Evolutionary conservation across 2,888 invertebrate genomes (phyloP).

Genomic region (Amblyjoppa proteus): DNA sequence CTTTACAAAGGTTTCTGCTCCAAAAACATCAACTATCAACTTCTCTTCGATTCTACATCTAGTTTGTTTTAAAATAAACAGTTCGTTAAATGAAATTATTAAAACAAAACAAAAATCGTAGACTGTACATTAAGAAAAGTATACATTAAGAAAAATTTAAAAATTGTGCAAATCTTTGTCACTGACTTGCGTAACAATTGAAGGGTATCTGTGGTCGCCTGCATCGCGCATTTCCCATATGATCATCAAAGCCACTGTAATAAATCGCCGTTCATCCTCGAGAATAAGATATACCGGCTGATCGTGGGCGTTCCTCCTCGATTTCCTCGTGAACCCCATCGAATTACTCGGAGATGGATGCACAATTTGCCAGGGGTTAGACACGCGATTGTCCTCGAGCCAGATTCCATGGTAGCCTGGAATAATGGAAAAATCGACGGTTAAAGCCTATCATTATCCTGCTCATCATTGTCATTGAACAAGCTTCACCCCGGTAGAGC

Average conservation of each 20-base stretch:
- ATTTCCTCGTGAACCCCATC: background rate
- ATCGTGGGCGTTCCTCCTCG: background rate
- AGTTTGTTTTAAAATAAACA: too few species aligned
- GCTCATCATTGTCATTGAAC: conserved; percentile 49
- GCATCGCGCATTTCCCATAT: background rate
- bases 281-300: background rate
- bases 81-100: too few species aligned
- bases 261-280: background rate
- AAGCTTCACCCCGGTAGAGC: background rate
- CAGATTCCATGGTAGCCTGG: conserved; percentile 24
- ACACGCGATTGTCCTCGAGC: conserved; percentile 22
- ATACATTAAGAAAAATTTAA: too few species aligned
- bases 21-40: too few species aligned
- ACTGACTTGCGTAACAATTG: too few species aligned
- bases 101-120: too few species aligned
- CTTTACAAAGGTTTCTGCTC: too few species aligned
- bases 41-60: too few species aligned
- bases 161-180: too few species aligned
- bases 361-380: conserved; percentile 18
- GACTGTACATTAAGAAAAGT: too few species aligned
- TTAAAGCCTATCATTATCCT: conserved; percentile 23
- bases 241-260: background rate
- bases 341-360: conserved; percentile 15
- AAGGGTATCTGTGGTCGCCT: background rate
- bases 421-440: conserved; percentile 4